Conservation (phyloP, 2,888 invertebrate genomes). For the Steromphala cineraria region DNA sequence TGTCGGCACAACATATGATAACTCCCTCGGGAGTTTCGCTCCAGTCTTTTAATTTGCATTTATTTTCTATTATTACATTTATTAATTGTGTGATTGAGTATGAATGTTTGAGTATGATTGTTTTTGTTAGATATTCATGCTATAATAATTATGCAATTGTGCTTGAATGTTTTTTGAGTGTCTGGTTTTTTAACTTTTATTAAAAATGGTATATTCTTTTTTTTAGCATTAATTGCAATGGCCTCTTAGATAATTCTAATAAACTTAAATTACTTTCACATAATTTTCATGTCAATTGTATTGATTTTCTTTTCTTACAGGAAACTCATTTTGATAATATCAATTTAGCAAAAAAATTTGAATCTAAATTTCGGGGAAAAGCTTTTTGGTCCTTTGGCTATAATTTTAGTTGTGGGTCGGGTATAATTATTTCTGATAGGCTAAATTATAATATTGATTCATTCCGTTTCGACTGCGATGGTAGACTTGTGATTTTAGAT, state of each 20-base stretch:
- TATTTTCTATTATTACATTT: neutral
- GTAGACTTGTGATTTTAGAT: neutral
- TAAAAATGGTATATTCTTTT: neutral
- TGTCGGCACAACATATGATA: neutral
- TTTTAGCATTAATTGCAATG: neutral
- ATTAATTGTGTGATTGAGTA: neutral
- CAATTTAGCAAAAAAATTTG: neutral
- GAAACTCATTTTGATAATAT: constrained; percentile 2
- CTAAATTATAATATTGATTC: neutral
- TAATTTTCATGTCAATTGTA: neutral
- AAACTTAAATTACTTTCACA: neutral
- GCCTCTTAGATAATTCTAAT: neutral
- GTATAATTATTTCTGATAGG: neutral
- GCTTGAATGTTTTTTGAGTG: no score
- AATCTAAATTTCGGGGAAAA: neutral
- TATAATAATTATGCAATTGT: neutral
- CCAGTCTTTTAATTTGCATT: neutral
- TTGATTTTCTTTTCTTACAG: constrained; percentile 3
- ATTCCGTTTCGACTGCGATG: neutral
- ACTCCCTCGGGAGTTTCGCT: neutral
- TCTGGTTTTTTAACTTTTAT: no score
- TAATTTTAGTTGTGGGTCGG: neutral
- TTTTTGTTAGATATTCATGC: no score
- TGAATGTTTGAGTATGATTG: no score
- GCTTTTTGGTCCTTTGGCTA: constrained; percentile 11